Evolutionary conservation across 2,888 invertebrate species (phyloP).

Genomic region (Heliconius aoede): DNA sequence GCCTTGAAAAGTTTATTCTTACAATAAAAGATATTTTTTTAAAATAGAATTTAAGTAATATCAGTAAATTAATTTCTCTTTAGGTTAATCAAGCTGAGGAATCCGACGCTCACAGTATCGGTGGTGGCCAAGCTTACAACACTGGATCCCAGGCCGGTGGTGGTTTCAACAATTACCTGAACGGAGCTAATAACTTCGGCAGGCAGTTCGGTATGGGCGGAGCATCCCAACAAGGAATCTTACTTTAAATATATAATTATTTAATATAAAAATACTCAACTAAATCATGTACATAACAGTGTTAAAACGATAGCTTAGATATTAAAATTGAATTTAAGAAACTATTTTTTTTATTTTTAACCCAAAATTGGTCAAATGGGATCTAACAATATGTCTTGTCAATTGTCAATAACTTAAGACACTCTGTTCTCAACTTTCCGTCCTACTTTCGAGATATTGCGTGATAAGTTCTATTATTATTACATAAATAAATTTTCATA

Average conservation of each 20-base stretch:
- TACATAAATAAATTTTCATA: too few relatives aligned
- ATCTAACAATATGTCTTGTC: too few relatives aligned
- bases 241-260: neutral
- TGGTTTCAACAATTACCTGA: slow-evolving; percentile 25
- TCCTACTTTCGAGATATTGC: too few relatives aligned
- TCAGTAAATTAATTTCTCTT: neutral
- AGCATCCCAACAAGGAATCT: slow-evolving; percentile 12
- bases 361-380: neutral
- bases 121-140: slow-evolving; percentile 19
- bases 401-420: too few relatives aligned
- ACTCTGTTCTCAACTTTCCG: neutral
- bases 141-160: neutral
- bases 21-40: too few relatives aligned
- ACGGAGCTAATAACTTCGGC: slow-evolving; percentile 18
- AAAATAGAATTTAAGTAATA: too few relatives aligned
- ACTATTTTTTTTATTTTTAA: neutral
- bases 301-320: neutral
- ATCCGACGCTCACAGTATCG: slow-evolving; percentile 23
- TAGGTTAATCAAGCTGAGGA: slow-evolving; percentile 31
- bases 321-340: neutral
- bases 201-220: slow-evolving; percentile 18
- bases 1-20: too few relatives aligned
- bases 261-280: neutral
- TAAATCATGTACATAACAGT: slow-evolving; percentile 7
- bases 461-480: too few relatives aligned